Base-by-base conservation (phyloP, 2,113 vertebrate species). In the Leptosomus discolor region DNA sequence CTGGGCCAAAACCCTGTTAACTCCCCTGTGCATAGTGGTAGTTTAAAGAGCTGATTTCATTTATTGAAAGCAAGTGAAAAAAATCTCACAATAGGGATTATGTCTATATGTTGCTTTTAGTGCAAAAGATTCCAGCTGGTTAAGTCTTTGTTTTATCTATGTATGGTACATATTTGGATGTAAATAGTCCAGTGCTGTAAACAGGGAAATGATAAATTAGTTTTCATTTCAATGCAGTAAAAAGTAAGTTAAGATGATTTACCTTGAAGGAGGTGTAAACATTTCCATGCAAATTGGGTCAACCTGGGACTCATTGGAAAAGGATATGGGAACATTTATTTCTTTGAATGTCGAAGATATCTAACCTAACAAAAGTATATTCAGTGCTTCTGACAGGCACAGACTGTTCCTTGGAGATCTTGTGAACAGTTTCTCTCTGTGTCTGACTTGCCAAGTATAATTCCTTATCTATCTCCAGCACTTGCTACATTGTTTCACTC, bases 211-310 rank as follows among this genome's bases (percentile, higher is more conserved):
- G 23, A 77, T 34, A 92, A 87, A 85, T 92, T 48, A 87, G 15
- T 54, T 64, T 87, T 70, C 24, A 61, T 78, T 91, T 92, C 71
- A 90, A 80, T 64, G 61, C 85, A 54, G 12, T 34, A 45, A 84
- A 92, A 96, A 93, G 27, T 71, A 83, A 64, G 81, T 88, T 94
- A 88, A 63, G 53, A 83, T 60, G 17, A 90, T 82, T 83, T 97
- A 85, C 20, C 68, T 94, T 90, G 88, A 96, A 96, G 88, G 73
- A 91, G 95, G 23, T 56, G 89, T 96, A 97, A 98, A 97, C 43
- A 92, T 68, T 94, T 84, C 43, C 15, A 13, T 94, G 77, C 65
- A 97, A 97, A 97, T 84, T 71, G 51, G 41, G 74, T 93, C 60
- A 92, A 36, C 78, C 41, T 92, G 89, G 85, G 89, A 97, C n/a